These are phyloP conservation scores for Glossophaga mutica DNA, from an alignment of 2,797 vertebrate genomes.

Conservation along the genomic window DNA sequence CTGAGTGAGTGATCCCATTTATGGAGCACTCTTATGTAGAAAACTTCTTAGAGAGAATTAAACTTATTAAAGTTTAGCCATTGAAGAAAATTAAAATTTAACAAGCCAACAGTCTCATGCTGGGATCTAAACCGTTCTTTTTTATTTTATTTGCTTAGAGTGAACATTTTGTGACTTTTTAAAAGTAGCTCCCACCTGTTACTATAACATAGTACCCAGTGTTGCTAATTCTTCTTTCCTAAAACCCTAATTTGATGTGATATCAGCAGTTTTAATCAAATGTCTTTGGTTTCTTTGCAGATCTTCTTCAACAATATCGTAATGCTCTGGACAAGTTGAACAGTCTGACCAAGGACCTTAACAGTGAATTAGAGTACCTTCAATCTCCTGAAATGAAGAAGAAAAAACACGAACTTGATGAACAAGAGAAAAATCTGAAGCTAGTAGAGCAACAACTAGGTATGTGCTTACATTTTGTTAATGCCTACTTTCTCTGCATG, in stretches of 20 bases:
- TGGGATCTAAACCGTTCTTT: background rate
- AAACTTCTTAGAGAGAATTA: background rate
- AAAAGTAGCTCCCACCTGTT: background rate
- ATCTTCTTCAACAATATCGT: conserved; percentile 84
- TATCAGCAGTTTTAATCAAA: background rate
- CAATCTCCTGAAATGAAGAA: conserved; percentile 80
- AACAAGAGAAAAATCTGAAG: conserved; percentile 82
- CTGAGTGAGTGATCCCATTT: background rate
- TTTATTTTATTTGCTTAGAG: background rate
- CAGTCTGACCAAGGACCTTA: conserved; percentile 75
- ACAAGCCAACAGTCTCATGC: background rate
- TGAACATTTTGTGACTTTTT: background rate
- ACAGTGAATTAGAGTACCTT: conserved; percentile 68
- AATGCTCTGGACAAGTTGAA: conserved; percentile 79
- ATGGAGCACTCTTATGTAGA: background rate
- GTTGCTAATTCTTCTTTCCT: background rate
- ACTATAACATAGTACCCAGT: background rate
- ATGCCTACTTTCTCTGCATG: background rate
- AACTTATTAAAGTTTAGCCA: background rate
- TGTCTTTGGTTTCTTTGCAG: conserved; percentile 77
- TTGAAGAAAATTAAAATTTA: background rate
- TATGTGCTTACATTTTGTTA: conserved; percentile 72
- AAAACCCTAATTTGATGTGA: background rate
- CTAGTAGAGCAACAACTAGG: conserved; percentile 86
- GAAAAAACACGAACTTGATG: conserved; percentile 80